Conservation (phyloP, 2,888 invertebrate species). For the Crioceris asparagi region DNA sequence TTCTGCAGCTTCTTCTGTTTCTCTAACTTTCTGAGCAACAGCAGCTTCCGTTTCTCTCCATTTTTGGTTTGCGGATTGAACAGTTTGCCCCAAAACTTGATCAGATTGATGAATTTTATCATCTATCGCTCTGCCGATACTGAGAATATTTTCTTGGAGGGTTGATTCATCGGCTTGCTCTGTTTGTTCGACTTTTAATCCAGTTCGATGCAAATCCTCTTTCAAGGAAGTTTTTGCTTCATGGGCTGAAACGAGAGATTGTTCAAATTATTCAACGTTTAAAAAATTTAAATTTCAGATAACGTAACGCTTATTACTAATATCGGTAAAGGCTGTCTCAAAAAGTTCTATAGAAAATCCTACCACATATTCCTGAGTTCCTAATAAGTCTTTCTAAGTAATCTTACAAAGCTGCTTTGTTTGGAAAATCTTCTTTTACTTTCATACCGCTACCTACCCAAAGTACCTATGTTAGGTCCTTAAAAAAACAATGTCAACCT, state of each 20-base stretch:
- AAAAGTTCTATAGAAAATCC: neutral
- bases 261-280: neutral
- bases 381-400: no score
- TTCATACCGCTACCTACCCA: no score
- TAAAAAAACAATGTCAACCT: no score
- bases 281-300: neutral
- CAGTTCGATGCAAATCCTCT: constrained; percentile 18
- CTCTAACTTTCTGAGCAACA: constrained; percentile 17
- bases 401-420: no score
- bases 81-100: constrained; percentile 10
- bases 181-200: constrained; percentile 9
- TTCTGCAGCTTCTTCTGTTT: constrained; percentile 23
- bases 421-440: no score
- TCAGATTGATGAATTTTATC: constrained; percentile 12
- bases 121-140: constrained; percentile 12
- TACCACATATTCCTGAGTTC: no score
- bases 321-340: neutral
- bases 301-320: neutral
- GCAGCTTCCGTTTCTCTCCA: constrained; percentile 18
- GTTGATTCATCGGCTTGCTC: constrained; percentile 8
- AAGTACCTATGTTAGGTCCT: no score
- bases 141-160: constrained; percentile 8
- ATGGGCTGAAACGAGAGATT: constrained; percentile 2
- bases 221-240: constrained; percentile 18
- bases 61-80: constrained; percentile 17